phyloP scores from a whole-genome alignment of 1,140 invertebrate genomes.

The Brachionus calyciflorus region DNA sequence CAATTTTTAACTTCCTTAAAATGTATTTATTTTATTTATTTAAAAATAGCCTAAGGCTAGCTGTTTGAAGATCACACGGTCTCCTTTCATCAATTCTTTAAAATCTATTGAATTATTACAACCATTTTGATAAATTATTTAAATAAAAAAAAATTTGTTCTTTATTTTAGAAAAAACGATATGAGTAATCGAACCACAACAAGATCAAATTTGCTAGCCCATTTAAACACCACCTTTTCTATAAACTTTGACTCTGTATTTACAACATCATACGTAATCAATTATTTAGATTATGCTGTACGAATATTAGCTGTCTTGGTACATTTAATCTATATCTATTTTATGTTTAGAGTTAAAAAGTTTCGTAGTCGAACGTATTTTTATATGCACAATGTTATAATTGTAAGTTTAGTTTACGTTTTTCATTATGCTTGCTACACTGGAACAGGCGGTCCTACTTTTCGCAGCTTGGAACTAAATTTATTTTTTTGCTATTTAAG shows the following conservation, averaged over 20 bases:
- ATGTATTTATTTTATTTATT: no score
- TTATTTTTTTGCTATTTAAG: conserved; percentile 33
- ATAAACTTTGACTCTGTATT: conserved; percentile 3
- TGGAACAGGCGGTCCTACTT: not conserved
- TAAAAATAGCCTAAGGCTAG: no score
- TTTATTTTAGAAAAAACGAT: no score
- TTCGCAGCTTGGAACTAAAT: conserved; percentile 4
- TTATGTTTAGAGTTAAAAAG: conserved; percentile 31
- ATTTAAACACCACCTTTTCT: not conserved
- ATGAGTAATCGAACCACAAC: no score
- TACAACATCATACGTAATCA: conserved; percentile 13
- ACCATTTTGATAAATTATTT: no score
- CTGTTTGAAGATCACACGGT: no score
- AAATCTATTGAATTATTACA: no score
- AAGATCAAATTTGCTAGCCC: no score
- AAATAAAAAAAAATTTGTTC: no score
- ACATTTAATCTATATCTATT: not conserved
- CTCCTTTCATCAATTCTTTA: no score
- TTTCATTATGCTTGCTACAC: conserved; percentile 19
- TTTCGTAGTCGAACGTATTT: conserved; percentile 15
- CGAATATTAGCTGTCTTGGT: not conserved
- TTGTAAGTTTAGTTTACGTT: conserved; percentile 11
- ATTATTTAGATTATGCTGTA: conserved; percentile 23
- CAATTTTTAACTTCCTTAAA: no score
- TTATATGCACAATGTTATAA: conserved; percentile 38